A percentile compares a stretch with the other conserved stretches of the same genome.
phyloP scores from a whole-genome alignment of 2,888 invertebrate species.

The Allolobophora icterica region DNA sequence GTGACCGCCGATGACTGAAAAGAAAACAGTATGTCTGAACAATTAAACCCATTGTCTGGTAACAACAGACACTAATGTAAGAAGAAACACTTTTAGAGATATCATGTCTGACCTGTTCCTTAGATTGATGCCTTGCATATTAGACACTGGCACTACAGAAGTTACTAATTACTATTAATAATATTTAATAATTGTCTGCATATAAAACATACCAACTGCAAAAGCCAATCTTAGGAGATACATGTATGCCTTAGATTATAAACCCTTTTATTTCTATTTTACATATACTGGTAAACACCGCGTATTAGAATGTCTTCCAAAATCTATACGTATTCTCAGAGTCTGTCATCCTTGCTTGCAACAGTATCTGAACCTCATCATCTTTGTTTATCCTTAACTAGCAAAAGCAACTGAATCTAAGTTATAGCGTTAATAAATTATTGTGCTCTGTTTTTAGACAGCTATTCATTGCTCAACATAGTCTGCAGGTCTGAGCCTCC shows the following conservation, averaged over 20 bases:
- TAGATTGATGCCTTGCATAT: too few species aligned
- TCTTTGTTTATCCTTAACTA: not conserved
- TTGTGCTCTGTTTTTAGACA: too few species aligned
- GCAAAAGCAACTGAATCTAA: not conserved
- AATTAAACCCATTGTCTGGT: not conserved
- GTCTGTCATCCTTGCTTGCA: too few species aligned
- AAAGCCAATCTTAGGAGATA: not conserved
- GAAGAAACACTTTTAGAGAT: not conserved
- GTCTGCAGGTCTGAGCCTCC: too few species aligned
- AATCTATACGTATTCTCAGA: too few species aligned
- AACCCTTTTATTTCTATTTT: not conserved
- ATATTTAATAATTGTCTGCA: not conserved
- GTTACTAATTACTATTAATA: too few species aligned
- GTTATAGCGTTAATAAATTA: not conserved
- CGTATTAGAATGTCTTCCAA: not conserved
- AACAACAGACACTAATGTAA: not conserved
- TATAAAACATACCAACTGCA: not conserved
- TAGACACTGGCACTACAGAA: too few species aligned
- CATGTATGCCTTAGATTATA: not conserved
- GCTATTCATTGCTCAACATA: too few species aligned
- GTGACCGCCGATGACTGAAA: conserved; percentile 85
- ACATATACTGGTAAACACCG: not conserved
- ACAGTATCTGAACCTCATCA: too few species aligned
- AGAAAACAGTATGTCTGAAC: not conserved
- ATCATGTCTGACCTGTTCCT: not conserved